Conservation (phyloP, 2,888 invertebrate species). For the Scelioninae gen. 1 region DNA sequence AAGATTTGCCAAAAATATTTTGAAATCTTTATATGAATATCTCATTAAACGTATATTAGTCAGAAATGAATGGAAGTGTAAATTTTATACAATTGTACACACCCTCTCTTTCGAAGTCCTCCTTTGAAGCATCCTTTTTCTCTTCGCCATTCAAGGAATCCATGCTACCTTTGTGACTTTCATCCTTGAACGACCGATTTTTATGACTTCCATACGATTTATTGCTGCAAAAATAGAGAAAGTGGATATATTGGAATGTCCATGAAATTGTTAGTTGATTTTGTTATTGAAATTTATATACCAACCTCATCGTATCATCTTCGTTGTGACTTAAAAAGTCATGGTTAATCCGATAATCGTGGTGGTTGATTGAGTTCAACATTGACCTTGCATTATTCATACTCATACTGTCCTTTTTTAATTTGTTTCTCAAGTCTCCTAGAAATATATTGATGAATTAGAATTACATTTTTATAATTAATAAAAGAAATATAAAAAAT, state of each 20-base stretch:
- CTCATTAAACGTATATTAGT: no score
- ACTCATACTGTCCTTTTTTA: constrained; percentile 92
- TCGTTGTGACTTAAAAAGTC: constrained; percentile 89
- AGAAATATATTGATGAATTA: constrained; percentile 70
- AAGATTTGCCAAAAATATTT: no score
- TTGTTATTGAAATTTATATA: constrained; percentile 23
- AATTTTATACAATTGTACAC: no score
- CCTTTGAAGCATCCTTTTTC: constrained; percentile 95
- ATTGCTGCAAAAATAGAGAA: constrained; percentile 86
- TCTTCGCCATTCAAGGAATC: constrained; percentile 93
- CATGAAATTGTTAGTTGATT: not conserved
- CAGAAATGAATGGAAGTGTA: no score
- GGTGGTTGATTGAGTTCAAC: constrained; percentile 92
- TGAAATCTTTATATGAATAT: no score
- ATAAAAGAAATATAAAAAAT: not conserved
- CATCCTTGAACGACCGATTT: constrained; percentile 94
- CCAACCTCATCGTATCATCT: constrained; percentile 85
- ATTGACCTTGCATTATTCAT: constrained; percentile 91
- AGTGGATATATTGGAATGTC: not conserved
- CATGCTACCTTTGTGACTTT: constrained; percentile 95
- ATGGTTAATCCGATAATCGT: constrained; percentile 90
- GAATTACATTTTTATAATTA: not conserved
- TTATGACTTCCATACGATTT: constrained; percentile 97
- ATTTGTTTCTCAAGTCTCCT: constrained; percentile 92
- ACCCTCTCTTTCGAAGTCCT: constrained; percentile 94